Conservation (phyloP, 2,888 invertebrate species). For the Drosophila anceps region DNA sequence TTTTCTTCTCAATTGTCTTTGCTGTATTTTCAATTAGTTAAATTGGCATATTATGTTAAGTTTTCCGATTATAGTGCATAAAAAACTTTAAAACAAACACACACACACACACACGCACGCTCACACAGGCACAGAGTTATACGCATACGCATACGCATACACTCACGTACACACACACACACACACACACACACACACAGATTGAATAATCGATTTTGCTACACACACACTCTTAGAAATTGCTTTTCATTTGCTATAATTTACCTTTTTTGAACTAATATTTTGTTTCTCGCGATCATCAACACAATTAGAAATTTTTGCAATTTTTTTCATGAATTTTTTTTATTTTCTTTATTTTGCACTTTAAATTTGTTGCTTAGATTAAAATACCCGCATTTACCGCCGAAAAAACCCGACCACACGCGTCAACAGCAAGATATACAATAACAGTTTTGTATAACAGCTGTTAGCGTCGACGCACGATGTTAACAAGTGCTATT, state of each 20-base stretch:
- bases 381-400: constrained; percentile 78
- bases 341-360: constrained; percentile 45
- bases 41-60: constrained; percentile 50
- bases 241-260: constrained; percentile 40
- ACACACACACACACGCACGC: constrained; percentile 45
- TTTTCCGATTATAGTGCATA: constrained; percentile 41
- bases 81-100: constrained; percentile 59
- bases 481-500: constrained; percentile 38
- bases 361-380: constrained; percentile 72
- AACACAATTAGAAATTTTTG: constrained; percentile 69
- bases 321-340: constrained; percentile 58
- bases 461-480: constrained; percentile 50
- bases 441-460: constrained; percentile 56
- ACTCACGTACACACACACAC: constrained; percentile 38
- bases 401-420: constrained; percentile 70
- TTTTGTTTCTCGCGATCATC: constrained; percentile 56
- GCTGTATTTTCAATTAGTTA: constrained; percentile 47
- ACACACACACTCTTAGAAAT: constrained; percentile 51
- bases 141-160: constrained; percentile 18
- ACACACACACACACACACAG: constrained; percentile 54
- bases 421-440: constrained; percentile 65
- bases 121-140: constrained; percentile 9
- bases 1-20: constrained; percentile 25
- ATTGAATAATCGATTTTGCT: constrained; percentile 78
- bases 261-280: constrained; percentile 55